Evolutionary conservation across 2,797 vertebrate genomes (phyloP), one percentile per base, ranked within the genome.

Genomic region (Siniperca scherzeri): DNA sequence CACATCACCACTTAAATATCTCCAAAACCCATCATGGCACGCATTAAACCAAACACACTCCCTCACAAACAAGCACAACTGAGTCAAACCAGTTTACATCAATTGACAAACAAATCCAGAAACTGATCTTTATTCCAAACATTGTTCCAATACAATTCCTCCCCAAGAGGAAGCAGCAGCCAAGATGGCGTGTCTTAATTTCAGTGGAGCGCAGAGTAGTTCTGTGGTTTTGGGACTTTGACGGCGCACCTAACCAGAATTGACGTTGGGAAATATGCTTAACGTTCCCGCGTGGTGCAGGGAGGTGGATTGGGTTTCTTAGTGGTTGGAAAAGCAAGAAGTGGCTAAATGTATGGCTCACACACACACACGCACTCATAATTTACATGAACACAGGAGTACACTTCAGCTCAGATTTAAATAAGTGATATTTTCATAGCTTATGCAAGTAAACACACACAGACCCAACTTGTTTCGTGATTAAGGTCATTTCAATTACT

Each of bases 401-500:
- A 9, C 25, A 22, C 16, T n/a, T 40, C 10, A 77, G 5, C 21
- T 40, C 10, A 77, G 7, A 61, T 74, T 50, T 25, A 57, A 53
- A 77, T 6, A 40, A 22, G 5, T 42, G 1, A n/a, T 50, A 17
- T 57, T 68, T 27, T 65, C 33, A 64, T 11, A 27, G 50, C 48
- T 70, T 72, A 48, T 7, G 57, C 33, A n/a, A 27, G 53, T 21
- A 60, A 36, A 81, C 33, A 36, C 21, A 52, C 33, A 25, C 30
- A 21, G 67, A 66, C 55, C 12, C 78, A 82, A 87, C 83, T 83
- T 86, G 88, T 50, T 36, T 57, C 2, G n/a, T 61, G 85, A 94
- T 93, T 90, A 90, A 88, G 89, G 93, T 90, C 87, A 90, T 69
- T 83, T 86, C 87, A 91, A 91, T 91, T 84, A 89, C 70, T 73